A percentile compares a stretch with the other conserved stretches of the same genome.
These are phyloP conservation scores for Colletes collaris DNA, from an alignment of 2,888 invertebrate species.

Conservation along the genomic window DNA sequence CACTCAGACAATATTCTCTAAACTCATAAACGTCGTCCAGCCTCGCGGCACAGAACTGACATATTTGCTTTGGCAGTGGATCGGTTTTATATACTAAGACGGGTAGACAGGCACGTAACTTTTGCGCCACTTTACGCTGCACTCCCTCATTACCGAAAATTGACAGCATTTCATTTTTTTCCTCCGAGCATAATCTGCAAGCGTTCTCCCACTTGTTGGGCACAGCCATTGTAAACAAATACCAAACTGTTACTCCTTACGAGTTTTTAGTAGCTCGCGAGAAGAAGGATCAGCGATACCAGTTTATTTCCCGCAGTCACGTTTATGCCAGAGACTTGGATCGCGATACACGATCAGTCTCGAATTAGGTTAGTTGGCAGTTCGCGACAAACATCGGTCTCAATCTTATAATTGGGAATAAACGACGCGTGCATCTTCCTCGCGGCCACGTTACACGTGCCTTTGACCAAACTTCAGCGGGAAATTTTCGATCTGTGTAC, in stretches of 20 bases:
- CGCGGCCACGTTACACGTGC: constrained; percentile 8
- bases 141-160: constrained; percentile 77
- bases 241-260: too few species aligned
- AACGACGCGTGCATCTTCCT: constrained; percentile 29
- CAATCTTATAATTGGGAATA: not conserved
- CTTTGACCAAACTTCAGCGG: constrained; percentile 13
- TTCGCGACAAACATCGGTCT: constrained; percentile 16
- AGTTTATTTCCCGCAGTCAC: constrained; percentile 23
- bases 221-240: constrained; percentile 63
- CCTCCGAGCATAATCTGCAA: constrained; percentile 76
- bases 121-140: constrained; percentile 74
- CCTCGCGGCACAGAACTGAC: constrained; percentile 78
- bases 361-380: constrained; percentile 59
- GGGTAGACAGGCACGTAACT: constrained; percentile 76
- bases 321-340: constrained; percentile 11
- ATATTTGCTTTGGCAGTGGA: constrained; percentile 79
- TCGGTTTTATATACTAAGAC: constrained; percentile 78
- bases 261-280: not conserved
- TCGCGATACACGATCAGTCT: constrained; percentile 17
- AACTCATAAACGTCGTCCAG: constrained; percentile 77
- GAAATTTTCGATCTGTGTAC: constrained; percentile 2
- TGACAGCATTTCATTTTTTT: constrained; percentile 75
- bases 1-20: constrained; percentile 74
- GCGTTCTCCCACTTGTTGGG: constrained; percentile 71
- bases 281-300: constrained; percentile 5